A percentile compares a stretch with the other conserved stretches of the same genome.
phyloP scores from a whole-genome alignment of 2,113 vertebrate species.

The Fregata magnificens region DNA sequence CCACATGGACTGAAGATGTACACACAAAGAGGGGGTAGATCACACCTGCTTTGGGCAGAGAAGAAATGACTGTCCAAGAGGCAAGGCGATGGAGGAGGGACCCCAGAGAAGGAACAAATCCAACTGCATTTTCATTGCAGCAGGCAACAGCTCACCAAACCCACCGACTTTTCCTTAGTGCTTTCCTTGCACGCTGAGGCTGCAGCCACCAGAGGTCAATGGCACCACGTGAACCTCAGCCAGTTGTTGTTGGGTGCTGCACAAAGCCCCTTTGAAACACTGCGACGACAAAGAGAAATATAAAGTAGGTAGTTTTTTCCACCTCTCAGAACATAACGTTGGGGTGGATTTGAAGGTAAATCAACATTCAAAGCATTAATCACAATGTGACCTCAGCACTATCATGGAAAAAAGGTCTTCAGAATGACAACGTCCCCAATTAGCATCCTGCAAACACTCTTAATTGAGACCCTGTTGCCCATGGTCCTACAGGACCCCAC shows the following conservation, averaged over 20 bases:
- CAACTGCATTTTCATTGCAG: background rate
- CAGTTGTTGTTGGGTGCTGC: background rate
- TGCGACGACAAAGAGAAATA: background rate
- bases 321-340: background rate
- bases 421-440: background rate
- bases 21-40: background rate
- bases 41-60: background rate
- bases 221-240: background rate
- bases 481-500: background rate
- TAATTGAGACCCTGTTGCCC: background rate
- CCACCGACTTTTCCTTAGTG: background rate
- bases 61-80: background rate
- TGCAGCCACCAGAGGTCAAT: constrained; percentile 62
- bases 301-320: background rate
- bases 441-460: background rate
- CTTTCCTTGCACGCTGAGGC: background rate
- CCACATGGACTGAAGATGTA: background rate
- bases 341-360: background rate
- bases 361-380: background rate
- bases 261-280: background rate
- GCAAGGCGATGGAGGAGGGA: background rate
- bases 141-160: background rate
- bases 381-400: background rate
- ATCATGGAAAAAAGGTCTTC: background rate
- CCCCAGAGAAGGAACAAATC: background rate